Evolutionary conservation across 2,888 invertebrate genomes (phyloP), one percentile per base, ranked within the genome.

Genomic region (Idaea dimidiata): DNA sequence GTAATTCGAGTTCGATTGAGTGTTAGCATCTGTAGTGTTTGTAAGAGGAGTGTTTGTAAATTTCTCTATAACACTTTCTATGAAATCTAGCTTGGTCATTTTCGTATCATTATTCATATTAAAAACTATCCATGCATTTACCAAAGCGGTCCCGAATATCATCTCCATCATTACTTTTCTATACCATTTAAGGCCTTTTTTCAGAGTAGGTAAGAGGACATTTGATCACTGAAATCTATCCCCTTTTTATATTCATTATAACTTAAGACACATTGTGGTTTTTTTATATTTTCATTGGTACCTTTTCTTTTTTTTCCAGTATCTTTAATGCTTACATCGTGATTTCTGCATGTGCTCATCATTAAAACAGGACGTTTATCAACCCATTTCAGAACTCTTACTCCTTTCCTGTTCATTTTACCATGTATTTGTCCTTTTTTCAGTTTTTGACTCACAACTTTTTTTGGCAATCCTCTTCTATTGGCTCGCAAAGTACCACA

Each of bases 231-330:
- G 57, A 59, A 68, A 43, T 71, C 71, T 32, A 71, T 56, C 1
- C 68, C 70, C 65, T 71, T 71, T 64, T 72, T 69, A 32, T 62
- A 59, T n/a, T 62, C 59, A 57, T 70, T 71, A 59, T 71, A 71
- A 7, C 7, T 33, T 10, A 10, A 10, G 7, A 33, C 33, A 33
- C 33, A 33, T 10, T 33, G 8, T 10, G 33, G 33, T 10, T 33
- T 33, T 59, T 63, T 63, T 32, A 66, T 63, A 17, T 55, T 53
- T 62, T 63, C 62, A 16, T 57, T 10, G 14, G 33, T 33, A 33
- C 7, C 33, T 33, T 10, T 33, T 33, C 8, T 33, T 33, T 10
- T 57, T 43, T 61, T 68, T 17, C 62, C 64, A 43, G 66, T 66
- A 61, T 64, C 57, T 32, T 59, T 58, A 31, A 65, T 8, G 14